A percentile compares a stretch with the other conserved stretches of the same genome.
These are phyloP conservation scores for Dermolepida albohirtum DNA, from an alignment of 2,888 invertebrate species.

Conservation along the genomic window DNA sequence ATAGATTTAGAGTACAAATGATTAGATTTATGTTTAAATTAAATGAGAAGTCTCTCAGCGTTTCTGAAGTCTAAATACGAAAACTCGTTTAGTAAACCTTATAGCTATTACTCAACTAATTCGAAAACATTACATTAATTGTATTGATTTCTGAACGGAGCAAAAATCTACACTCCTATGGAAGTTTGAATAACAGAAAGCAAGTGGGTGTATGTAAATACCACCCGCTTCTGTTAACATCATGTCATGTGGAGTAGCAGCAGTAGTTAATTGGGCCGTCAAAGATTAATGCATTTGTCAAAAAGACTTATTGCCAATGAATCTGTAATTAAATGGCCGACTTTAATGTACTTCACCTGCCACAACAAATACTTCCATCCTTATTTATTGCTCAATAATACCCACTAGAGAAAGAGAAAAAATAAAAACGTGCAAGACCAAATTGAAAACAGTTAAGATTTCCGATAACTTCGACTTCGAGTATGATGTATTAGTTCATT, in stretches of 20 bases:
- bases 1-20: no score
- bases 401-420: slow-evolving; percentile 15
- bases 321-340: slow-evolving; percentile 53
- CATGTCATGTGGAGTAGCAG: slow-evolving; percentile 45
- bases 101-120: no score
- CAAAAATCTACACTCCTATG: slow-evolving; percentile 9
- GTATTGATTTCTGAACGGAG: background rate
- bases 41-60: no score
- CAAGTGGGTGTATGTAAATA: slow-evolving; percentile 51
- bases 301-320: slow-evolving; percentile 58
- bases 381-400: slow-evolving; percentile 24
- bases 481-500: slow-evolving; percentile 43
- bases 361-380: slow-evolving; percentile 32
- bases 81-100: no score
- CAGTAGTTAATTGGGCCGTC: slow-evolving; percentile 52
- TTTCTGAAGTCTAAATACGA: no score
- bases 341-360: slow-evolving; percentile 43
- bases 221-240: slow-evolving; percentile 50
- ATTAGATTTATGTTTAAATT: no score
- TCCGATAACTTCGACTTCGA: slow-evolving; percentile 40
- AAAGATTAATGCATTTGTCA: slow-evolving; percentile 58
- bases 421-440: slow-evolving; percentile 34
- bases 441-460: slow-evolving; percentile 44
- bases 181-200: slow-evolving; percentile 30
- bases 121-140: no score